These are phyloP conservation scores for Bibio marci DNA, from an alignment of 2,888 invertebrate genomes.

Conservation along the genomic window DNA sequence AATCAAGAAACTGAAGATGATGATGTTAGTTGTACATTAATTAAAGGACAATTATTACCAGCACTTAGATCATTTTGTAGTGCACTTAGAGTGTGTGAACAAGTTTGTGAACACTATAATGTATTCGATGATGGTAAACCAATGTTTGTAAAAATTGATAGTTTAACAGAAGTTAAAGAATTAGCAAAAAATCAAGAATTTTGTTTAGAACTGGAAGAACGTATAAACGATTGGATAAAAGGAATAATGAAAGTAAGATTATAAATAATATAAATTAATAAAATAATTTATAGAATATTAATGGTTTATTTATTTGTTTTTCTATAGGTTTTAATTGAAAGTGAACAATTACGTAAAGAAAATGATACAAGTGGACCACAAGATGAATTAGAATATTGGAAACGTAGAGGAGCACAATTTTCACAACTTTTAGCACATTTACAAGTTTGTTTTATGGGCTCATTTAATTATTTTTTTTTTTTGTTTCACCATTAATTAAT, in stretches of 20 bases:
- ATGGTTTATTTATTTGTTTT: background rate
- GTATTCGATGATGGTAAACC: conserved; percentile 57
- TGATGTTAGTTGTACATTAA: conserved; percentile 57
- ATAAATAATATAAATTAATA: background rate
- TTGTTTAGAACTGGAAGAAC: conserved; percentile 47
- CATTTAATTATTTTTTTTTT: too few species aligned
- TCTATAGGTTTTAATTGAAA: conserved; percentile 62
- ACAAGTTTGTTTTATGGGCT: conserved; percentile 36
- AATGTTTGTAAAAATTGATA: conserved; percentile 40
- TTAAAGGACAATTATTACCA: conserved; percentile 67
- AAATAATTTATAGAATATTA: background rate
- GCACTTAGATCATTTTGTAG: conserved; percentile 75
- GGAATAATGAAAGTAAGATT: conserved; percentile 48
- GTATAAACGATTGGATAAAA: conserved; percentile 65
- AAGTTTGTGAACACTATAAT: conserved; percentile 61
- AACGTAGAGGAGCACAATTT: conserved; percentile 83
- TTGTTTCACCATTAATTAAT: background rate
- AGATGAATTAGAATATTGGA: conserved; percentile 94
- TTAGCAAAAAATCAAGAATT: conserved; percentile 49
- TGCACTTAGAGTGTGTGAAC: conserved; percentile 72
- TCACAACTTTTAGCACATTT: conserved; percentile 67
- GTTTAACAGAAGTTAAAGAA: conserved; percentile 50
- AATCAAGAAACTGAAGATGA: conserved; percentile 67
- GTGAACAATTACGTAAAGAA: conserved; percentile 79
- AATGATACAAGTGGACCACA: conserved; percentile 86